Evolutionary conservation across 1,140 invertebrate genomes (phyloP).

Genomic region (Aethina tumida): DNA sequence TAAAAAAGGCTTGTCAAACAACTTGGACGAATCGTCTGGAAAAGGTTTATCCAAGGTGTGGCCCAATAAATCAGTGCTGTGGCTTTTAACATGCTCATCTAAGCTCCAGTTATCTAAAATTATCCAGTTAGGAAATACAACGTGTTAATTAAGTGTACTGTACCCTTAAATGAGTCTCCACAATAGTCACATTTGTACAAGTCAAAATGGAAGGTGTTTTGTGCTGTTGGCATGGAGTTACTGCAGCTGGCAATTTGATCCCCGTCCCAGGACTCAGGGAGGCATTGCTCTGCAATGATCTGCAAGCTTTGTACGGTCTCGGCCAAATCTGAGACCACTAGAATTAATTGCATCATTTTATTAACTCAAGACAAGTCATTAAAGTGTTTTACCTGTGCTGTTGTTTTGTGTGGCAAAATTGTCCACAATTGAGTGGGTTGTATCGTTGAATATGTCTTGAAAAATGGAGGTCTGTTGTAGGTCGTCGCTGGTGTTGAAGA

Average conservation of each 20-base stretch:
- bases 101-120: conserved; percentile 32
- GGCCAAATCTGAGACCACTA: conserved; percentile 31
- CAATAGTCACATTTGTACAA: conserved; percentile 34
- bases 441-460: conserved; percentile 33
- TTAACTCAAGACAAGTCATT: neutral
- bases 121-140: no score
- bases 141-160: no score
- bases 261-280: conserved; percentile 27
- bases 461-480: conserved; percentile 31
- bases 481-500: conserved; percentile 26
- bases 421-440: conserved; percentile 29
- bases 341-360: conserved; percentile 6
- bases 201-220: conserved; percentile 27
- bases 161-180: conserved; percentile 31
- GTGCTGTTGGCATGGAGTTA: no score
- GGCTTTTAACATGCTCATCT: conserved; percentile 32
- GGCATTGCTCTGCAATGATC: conserved; percentile 34
- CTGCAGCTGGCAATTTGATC: conserved; percentile 20
- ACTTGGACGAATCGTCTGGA: no score
- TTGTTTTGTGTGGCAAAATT: conserved; percentile 29
- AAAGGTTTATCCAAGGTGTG: no score
- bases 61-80: no score
- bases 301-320: conserved; percentile 36
- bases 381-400: conserved; percentile 19
- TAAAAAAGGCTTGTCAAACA: conserved; percentile 14